These are phyloP conservation scores for Hephaestus fuliginosus DNA, from an alignment of 2,797 vertebrate species.

Conservation along the genomic window DNA sequence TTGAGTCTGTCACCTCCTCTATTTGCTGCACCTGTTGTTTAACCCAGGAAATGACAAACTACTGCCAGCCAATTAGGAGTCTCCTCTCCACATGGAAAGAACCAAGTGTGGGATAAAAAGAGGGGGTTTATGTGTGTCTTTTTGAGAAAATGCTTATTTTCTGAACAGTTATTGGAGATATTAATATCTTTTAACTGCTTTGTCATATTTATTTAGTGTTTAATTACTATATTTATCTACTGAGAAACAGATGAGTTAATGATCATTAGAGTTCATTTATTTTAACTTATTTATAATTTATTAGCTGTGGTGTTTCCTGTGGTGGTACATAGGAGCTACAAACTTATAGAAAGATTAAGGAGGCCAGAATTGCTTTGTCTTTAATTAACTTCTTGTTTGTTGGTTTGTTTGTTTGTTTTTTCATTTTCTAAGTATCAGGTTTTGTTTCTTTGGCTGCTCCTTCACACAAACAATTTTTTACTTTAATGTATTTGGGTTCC, in stretches of 20 bases:
- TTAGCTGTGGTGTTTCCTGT: not conserved
- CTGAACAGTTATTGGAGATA: not conserved
- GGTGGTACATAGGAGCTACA: not conserved
- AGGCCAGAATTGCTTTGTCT: not conserved
- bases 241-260: conserved; percentile 4
- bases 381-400: conserved; percentile 4
- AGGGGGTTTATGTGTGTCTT: not conserved
- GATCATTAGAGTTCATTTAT: not conserved
- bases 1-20: not conserved
- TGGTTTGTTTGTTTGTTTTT: conserved; percentile 14
- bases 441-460: conserved; percentile 4
- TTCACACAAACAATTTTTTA: conserved; percentile 7
- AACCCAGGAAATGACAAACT: not conserved
- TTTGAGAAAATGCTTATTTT: not conserved
- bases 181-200: not conserved
- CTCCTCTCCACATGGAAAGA: not conserved
- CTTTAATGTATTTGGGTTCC: conserved; percentile 25
- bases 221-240: conserved; percentile 1
- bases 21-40: not conserved
- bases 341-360: conserved; percentile 1
- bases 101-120: not conserved
- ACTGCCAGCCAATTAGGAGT: conserved; percentile 13
- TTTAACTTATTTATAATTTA: not conserved
- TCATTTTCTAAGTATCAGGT: not conserved
- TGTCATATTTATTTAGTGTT: not conserved